Evolutionary conservation across 2,888 invertebrate genomes (phyloP).

Genomic region (Epinotia bilunana): DNA sequence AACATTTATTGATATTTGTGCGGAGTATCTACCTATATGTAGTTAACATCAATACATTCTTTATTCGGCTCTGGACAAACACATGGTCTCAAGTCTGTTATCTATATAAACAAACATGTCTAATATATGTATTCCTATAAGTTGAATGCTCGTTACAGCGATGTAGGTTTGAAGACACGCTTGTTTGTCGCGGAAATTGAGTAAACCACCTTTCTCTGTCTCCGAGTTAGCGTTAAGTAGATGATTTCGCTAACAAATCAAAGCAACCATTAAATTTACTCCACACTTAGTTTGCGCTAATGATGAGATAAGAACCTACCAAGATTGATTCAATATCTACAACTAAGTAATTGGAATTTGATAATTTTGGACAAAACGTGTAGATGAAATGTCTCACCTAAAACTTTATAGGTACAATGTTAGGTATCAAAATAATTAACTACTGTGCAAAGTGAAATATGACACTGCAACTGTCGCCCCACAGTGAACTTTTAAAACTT

Average conservation of each 20-base stretch:
- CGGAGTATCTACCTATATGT: neutral
- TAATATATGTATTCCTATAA: neutral
- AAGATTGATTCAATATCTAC: neutral
- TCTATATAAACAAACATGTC: neutral
- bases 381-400: too few species aligned
- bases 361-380: too few species aligned
- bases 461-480: neutral
- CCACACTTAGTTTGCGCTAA: slow-evolving; percentile 14
- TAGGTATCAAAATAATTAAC: neutral
- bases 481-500: neutral
- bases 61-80: too few species aligned
- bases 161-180: slow-evolving; percentile 35
- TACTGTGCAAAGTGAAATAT: neutral
- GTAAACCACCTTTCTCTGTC: slow-evolving; percentile 38
- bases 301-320: neutral
- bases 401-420: neutral
- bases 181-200: slow-evolving; percentile 35
- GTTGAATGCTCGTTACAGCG: slow-evolving; percentile 14
- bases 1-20: neutral
- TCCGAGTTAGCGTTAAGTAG: slow-evolving; percentile 30
- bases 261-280: slow-evolving; percentile 27
- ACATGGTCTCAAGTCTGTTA: neutral
- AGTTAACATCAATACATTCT: too few species aligned
- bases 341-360: too few species aligned
- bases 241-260: slow-evolving; percentile 43